phyloP scores from a whole-genome alignment of 2,797 vertebrate genomes.

The Balearica regulorum region DNA sequence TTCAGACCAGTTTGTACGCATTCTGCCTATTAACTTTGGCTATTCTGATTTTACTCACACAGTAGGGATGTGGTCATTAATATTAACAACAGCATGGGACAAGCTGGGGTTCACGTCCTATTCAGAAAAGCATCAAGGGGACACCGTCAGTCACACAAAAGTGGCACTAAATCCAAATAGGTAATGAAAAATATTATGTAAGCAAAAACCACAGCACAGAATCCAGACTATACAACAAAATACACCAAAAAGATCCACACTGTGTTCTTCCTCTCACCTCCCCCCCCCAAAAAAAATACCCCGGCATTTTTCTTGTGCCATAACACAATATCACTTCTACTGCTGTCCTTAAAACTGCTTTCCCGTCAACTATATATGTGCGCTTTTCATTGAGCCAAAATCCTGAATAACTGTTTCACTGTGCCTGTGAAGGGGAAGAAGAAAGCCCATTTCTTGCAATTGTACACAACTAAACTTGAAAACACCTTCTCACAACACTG shows the following conservation, averaged over 20 bases:
- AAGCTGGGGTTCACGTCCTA: not conserved
- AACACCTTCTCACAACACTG: not conserved
- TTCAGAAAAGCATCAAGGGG: slow-evolving; percentile 22
- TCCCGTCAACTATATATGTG: not conserved
- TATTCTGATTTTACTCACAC: slow-evolving; percentile 44
- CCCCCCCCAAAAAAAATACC: not conserved
- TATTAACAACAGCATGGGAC: slow-evolving; percentile 27
- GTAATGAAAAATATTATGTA: not conserved
- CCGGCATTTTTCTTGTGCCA: not conserved
- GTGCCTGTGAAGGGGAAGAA: not conserved
- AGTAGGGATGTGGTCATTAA: slow-evolving; percentile 37
- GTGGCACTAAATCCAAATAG: not conserved
- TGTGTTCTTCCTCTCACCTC: not conserved
- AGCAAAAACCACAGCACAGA: not conserved
- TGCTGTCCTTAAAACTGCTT: not conserved
- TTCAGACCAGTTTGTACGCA: not conserved
- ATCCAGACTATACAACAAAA: not conserved
- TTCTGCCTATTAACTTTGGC: slow-evolving; percentile 31
- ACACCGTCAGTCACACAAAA: not conserved
- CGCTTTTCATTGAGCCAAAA: not conserved
- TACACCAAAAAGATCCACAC: not conserved
- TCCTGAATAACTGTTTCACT: not conserved
- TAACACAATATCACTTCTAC: not conserved
- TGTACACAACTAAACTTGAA: not conserved
- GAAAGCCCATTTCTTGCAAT: not conserved